Percentiles rank a stretch among this genome's conserved stretches.
phyloP scores from a whole-genome alignment of 2,113 vertebrate genomes.

The Cromileptes altivelis region DNA sequence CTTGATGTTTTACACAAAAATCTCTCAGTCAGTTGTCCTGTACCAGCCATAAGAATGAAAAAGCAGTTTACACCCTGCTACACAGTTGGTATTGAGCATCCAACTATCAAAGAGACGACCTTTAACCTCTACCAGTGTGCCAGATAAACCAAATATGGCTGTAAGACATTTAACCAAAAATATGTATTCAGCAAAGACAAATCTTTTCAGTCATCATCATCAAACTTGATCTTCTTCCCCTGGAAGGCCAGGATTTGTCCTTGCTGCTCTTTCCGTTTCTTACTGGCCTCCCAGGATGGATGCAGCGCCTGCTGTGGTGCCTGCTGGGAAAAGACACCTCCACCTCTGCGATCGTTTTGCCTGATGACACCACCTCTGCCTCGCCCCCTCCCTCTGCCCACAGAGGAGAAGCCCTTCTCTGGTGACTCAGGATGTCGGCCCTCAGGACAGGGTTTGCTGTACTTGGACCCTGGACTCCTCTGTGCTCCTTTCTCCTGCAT shows the following conservation, averaged over 20 bases:
- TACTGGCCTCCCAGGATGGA: constrained; percentile 98
- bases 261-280: constrained; percentile 90
- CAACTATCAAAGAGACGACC: background rate
- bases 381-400: constrained; percentile 42
- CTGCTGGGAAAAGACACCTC: constrained; percentile 58
- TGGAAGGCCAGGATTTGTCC: constrained; percentile 93
- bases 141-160: background rate
- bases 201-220: constrained; percentile 80
- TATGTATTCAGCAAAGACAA: background rate
- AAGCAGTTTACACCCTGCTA: background rate
- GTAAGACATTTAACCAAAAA: background rate
- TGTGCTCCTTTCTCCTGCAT: constrained; percentile 15
- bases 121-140: background rate
- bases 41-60: background rate
- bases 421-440: background rate
- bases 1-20: background rate
- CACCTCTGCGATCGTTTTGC: constrained; percentile 36
- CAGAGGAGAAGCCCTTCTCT: constrained; percentile 3
- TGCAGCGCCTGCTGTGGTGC: constrained; percentile 88
- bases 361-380: constrained; percentile 22
- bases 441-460: constrained; percentile 14
- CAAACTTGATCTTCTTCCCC: constrained; percentile 97
- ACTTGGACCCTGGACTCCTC: constrained; percentile 28
- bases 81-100: background rate
- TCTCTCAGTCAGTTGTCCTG: background rate